Evolutionary conservation across 1,140 invertebrate genomes (phyloP), one percentile per base, ranked within the genome.

Genomic region (Pectinophora gossypiella): DNA sequence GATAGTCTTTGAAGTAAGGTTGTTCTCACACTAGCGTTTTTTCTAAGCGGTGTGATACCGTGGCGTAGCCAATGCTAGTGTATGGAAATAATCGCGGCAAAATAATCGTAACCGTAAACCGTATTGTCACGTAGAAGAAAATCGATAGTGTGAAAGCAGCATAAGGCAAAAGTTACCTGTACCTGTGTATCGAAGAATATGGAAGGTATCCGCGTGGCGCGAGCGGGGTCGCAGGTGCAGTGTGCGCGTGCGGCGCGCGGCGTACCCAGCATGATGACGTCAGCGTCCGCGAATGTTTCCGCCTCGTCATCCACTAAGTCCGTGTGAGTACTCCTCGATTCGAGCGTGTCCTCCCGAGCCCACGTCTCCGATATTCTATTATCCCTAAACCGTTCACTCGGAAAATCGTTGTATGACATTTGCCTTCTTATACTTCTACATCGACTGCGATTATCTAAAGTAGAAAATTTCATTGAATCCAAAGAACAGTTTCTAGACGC

Each of bases 181-280:
- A 89, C 87, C 48, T 87, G 87, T 9, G 73, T 69, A 46, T 89
- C 81, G 51, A 83, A 88, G 56, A 80, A 89, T 42, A 83, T 75
- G n/a, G 85, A 81, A 18, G 77, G 70, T 49, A 87, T 69, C 52
- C 80, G 72, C 19, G 74, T 80, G 43, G 80, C 72, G 6, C 68
- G 69, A 21, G 53, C 53, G 9, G 64, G 48, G 44, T 78, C 76
- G 40, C 85, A 85, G 35, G 82, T 88, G 60, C 85, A 87, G 27
- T 80, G 85, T 5, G 78, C 76, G 45, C 78, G 81, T 6, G 68
- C 61, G 50, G 59, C 50, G 49, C 83, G 68, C 19, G 72, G 64
- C n/a, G 62, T 72, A 19, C 61, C 65, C 59, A 75, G 72, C 58
- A 72, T 59, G 51, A 80, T 72, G 56, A 81, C 72, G 50, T 88